Evolutionary conservation across 2,113 vertebrate species (phyloP).

Genomic region (Chinchilla lanigera): DNA sequence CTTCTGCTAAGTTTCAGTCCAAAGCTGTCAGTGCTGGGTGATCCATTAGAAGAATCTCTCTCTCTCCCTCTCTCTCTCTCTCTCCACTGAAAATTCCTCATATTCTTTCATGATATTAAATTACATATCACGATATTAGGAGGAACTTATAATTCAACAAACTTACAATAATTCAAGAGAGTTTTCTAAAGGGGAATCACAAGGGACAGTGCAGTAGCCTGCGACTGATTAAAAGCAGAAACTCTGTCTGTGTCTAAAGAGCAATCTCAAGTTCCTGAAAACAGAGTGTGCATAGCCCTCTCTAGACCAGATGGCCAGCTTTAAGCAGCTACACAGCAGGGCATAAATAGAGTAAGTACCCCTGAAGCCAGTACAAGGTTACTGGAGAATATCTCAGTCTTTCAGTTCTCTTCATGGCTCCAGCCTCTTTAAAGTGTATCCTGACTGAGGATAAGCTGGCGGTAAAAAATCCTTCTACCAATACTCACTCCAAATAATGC

Average conservation of each 20-base stretch:
- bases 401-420: not conserved
- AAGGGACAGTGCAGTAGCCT: not conserved
- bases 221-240: not conserved
- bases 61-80: not conserved
- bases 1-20: not conserved
- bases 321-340: not conserved
- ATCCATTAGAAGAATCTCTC: not conserved
- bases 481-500: not conserved
- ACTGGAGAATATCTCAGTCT: not conserved
- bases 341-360: not conserved
- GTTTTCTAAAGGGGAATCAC: not conserved
- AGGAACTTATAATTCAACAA: not conserved
- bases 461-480: not conserved
- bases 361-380: not conserved
- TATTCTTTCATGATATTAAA: not conserved
- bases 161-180: not conserved
- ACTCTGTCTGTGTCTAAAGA: not conserved
- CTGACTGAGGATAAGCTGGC: not conserved
- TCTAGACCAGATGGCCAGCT: not conserved
- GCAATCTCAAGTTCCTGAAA: not conserved
- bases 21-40: not conserved
- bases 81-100: not conserved
- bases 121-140: not conserved
- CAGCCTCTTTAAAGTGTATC: not conserved
- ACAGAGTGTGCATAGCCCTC: not conserved